Percentiles rank a stretch among this genome's conserved stretches.
Conservation (phyloP, 1,140 invertebrate species). For the Hylaeus anthracinus region DNA sequence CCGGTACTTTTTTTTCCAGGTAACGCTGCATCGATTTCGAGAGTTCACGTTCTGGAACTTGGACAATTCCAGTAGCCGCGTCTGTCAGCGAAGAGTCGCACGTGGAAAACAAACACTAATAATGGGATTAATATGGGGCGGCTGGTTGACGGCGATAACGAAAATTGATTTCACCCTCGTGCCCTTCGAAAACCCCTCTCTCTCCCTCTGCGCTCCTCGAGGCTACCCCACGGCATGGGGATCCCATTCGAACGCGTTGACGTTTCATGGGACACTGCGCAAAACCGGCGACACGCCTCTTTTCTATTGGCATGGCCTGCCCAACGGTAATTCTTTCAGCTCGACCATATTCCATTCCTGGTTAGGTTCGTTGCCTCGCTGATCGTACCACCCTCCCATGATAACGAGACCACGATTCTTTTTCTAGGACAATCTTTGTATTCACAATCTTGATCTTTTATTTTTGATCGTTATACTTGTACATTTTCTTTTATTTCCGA, state of each 20-base stretch:
- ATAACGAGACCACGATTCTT: no score
- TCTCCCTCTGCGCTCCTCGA: slow-evolving; percentile 23
- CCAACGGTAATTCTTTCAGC: slow-evolving; percentile 29
- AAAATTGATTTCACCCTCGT: slow-evolving; percentile 76
- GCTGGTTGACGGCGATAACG: slow-evolving; percentile 75
- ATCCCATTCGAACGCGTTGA: slow-evolving; percentile 63
- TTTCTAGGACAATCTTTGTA: no score
- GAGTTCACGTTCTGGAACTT: slow-evolving; percentile 9
- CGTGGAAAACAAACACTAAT: slow-evolving; percentile 69
- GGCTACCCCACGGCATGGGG: slow-evolving; percentile 30
- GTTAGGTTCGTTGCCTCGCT: background rate
- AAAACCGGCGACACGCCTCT: slow-evolving; percentile 67
- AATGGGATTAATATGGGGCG: slow-evolving; percentile 73
- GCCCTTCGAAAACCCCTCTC: background rate
- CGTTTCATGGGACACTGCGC: slow-evolving; percentile 74
- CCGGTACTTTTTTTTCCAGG: no score
- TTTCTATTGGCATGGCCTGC: slow-evolving; percentile 62
- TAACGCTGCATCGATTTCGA: no score
- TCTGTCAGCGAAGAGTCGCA: slow-evolving; percentile 24
- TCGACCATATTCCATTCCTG: slow-evolving; percentile 23
- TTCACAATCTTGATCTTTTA: no score
- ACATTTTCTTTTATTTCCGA: no score
- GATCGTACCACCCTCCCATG: background rate
- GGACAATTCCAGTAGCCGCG: background rate
- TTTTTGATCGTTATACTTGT: no score